Conservation (phyloP, 1,140 invertebrate genomes). For the Eumaeus atala region DNA sequence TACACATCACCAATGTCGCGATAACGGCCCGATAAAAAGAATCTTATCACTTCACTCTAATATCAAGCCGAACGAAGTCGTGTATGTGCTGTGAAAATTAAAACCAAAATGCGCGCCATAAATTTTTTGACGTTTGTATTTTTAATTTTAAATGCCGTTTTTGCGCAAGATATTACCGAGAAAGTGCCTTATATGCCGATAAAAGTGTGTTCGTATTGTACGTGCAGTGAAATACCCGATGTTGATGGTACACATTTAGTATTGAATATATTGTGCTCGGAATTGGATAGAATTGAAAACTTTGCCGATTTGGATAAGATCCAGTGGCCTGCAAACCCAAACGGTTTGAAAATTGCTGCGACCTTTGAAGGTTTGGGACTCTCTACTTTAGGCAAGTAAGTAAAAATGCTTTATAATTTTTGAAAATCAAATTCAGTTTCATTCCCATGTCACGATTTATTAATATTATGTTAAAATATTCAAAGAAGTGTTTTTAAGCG, state of each 20-base stretch:
- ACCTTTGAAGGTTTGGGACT: conserved; percentile 57
- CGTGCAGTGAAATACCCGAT: conserved; percentile 64
- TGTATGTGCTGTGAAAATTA: conserved; percentile 27
- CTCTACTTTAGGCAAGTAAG: conserved; percentile 61
- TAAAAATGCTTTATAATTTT: conserved; percentile 15
- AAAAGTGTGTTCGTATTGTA: conserved; percentile 56
- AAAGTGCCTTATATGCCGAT: conserved; percentile 38
- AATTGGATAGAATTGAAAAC: conserved; percentile 50
- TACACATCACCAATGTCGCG: conserved; percentile 40
- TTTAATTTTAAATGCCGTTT: conserved; percentile 40
- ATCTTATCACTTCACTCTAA: conserved; percentile 63
- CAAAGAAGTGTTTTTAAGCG: too few species aligned
- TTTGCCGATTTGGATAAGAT: conserved; percentile 62
- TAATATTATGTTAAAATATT: too few species aligned
- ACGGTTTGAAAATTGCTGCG: conserved; percentile 58
- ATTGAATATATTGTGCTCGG: conserved; percentile 62
- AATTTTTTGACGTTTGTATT: conserved; percentile 48
- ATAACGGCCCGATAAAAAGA: conserved; percentile 58
- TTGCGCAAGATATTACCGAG: conserved; percentile 34
- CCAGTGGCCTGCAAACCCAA: conserved; percentile 57
- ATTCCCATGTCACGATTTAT: too few species aligned
- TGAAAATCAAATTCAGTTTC: too few species aligned
- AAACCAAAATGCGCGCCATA: conserved; percentile 51
- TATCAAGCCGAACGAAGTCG: conserved; percentile 43
- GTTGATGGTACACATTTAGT: conserved; percentile 55